Evolutionary conservation across 2,113 vertebrate species (phyloP).

Genomic region (Gila orcuttii): DNA sequence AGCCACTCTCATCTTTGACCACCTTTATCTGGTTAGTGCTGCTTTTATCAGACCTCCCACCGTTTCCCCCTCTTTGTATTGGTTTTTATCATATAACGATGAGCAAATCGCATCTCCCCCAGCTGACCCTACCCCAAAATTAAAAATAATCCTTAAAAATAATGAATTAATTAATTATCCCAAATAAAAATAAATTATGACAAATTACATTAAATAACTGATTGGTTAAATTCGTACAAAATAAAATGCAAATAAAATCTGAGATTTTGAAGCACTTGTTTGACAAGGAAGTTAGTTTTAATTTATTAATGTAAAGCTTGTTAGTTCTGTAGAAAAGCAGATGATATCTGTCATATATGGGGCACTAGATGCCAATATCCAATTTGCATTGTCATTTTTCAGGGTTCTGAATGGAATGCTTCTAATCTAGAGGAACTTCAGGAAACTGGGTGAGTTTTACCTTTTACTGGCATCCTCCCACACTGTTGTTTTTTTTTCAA

Average conservation of each 20-base stretch:
- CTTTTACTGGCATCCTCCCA: background rate
- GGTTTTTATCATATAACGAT: background rate
- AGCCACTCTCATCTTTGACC: constrained; percentile 93
- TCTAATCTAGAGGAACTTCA: constrained; percentile 96
- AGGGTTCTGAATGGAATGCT: constrained; percentile 99
- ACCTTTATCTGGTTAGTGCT: constrained; percentile 89
- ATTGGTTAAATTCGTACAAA: background rate
- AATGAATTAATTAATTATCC: background rate
- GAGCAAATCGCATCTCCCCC: background rate
- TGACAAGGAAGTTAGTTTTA: background rate
- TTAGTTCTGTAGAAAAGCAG: background rate
- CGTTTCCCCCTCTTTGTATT: background rate
- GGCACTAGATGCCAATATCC: background rate
- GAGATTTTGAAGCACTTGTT: background rate
- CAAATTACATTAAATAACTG: background rate
- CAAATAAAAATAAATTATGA: background rate
- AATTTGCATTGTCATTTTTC: background rate
- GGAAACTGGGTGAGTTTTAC: constrained; percentile 82
- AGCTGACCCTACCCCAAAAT: background rate
- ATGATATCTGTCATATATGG: background rate
- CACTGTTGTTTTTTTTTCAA: background rate
- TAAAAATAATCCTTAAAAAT: no score
- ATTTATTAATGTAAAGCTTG: background rate
- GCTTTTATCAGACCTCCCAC: background rate
- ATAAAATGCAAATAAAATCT: background rate